A percentile compares a stretch with the other conserved stretches of the same genome.
These are phyloP conservation scores for Lepus timidus DNA, from an alignment of 2,113 vertebrate genomes.

Conservation along the genomic window DNA sequence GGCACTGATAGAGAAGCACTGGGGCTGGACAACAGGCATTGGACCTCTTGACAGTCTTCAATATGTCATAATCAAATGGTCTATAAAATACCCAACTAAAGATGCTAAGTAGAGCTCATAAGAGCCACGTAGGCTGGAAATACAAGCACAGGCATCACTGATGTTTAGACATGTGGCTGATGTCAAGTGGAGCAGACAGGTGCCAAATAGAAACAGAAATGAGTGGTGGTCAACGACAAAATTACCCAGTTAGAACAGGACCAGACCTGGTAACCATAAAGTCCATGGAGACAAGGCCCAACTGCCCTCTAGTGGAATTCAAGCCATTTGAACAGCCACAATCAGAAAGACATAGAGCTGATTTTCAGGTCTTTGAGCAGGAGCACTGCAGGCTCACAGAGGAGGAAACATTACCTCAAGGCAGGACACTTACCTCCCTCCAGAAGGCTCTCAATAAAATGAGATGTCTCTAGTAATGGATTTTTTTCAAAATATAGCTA, in stretches of 20 bases:
- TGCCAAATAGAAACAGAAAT: conserved; percentile 9
- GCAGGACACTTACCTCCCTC: neutral
- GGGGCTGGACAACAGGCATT: neutral
- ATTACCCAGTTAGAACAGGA: neutral
- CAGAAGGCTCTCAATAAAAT: neutral
- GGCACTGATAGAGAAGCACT: neutral
- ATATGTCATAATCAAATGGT: neutral
- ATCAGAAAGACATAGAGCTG: neutral
- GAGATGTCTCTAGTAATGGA: neutral
- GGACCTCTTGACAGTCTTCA: neutral
- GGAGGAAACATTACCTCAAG: neutral
- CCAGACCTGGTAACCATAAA: neutral
- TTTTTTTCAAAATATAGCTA: neutral
- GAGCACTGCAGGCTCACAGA: neutral
- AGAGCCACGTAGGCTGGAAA: neutral
- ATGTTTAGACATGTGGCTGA: neutral
- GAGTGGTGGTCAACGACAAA: neutral
- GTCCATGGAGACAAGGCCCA: conserved; percentile 71
- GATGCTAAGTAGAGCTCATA: neutral
- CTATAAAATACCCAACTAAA: conserved; percentile 3
- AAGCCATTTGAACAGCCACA: conserved; percentile 45
- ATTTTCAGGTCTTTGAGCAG: neutral
- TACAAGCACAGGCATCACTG: neutral
- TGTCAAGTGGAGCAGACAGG: neutral
- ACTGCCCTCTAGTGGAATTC: conserved; percentile 82